Evolutionary conservation across 2,888 invertebrate genomes (phyloP).

Genomic region (Coenonympha arcania): DNA sequence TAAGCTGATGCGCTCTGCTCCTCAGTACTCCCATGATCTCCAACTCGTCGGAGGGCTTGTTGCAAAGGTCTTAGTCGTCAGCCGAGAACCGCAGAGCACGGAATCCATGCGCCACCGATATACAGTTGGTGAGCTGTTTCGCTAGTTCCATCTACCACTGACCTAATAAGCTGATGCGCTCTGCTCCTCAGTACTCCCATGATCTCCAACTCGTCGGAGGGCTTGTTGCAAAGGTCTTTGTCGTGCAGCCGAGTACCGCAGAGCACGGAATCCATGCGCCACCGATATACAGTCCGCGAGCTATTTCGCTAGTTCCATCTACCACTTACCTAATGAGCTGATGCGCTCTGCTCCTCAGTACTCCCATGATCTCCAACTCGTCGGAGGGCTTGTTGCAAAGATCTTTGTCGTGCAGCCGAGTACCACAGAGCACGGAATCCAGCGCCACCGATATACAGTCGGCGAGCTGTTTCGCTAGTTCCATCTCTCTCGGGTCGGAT

Average conservation of each 20-base stretch:
- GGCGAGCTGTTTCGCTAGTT: slow-evolving; percentile 44
- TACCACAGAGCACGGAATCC: slow-evolving; percentile 49
- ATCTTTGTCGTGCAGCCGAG: slow-evolving; percentile 37
- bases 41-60: slow-evolving; percentile 26
- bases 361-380: slow-evolving; percentile 31
- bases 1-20: slow-evolving; percentile 46
- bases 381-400: slow-evolving; percentile 27
- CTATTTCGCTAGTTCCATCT: slow-evolving; percentile 47
- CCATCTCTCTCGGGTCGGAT: slow-evolving; percentile 45
- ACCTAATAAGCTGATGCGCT: slow-evolving; percentile 56
- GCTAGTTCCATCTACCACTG: slow-evolving; percentile 47
- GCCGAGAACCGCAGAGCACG: slow-evolving; percentile 43
- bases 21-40: slow-evolving; percentile 35
- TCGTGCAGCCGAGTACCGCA: slow-evolving; percentile 39
- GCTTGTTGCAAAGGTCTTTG: slow-evolving; percentile 29
- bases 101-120: slow-evolving; percentile 50
- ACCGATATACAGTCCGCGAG: slow-evolving; percentile 51
- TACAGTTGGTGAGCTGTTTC: slow-evolving; percentile 47
- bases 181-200: slow-evolving; percentile 39
- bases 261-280: slow-evolving; percentile 48
- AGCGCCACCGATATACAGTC: slow-evolving; percentile 52
- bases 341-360: slow-evolving; percentile 44
- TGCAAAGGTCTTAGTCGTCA: slow-evolving; percentile 34
- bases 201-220: slow-evolving; percentile 29
- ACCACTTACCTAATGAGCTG: slow-evolving; percentile 41